Evolutionary conservation across 2,113 vertebrate genomes (phyloP).

Genomic region (Melanocharis versteri): DNA sequence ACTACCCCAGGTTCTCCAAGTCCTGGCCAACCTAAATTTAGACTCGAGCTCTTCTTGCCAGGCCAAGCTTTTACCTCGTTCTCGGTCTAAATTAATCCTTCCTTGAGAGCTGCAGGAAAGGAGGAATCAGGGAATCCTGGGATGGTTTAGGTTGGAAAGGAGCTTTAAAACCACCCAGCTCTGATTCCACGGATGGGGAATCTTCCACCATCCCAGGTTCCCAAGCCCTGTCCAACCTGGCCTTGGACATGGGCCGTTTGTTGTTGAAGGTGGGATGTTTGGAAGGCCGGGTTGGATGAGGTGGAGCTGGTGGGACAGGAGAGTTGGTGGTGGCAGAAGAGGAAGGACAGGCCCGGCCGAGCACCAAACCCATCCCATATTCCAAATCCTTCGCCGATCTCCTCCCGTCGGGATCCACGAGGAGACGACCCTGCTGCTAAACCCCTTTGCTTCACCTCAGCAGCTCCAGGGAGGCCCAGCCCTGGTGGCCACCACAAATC

Average conservation of each 20-base stretch:
- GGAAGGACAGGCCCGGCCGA: neutral
- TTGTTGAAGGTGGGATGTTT: neutral
- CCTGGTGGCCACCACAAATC: neutral
- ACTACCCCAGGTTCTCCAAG: neutral
- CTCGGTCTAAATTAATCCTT: neutral
- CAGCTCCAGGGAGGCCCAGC: neutral
- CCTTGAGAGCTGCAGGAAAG: neutral
- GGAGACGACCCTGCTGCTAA: neutral
- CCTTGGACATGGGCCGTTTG: neutral
- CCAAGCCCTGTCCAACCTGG: neutral
- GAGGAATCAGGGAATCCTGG: neutral
- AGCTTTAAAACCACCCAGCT: neutral
- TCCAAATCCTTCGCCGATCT: accelerated
- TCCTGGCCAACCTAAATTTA: neutral
- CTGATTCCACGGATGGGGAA: neutral
- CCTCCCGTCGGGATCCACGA: accelerated
- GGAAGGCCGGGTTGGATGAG: neutral
- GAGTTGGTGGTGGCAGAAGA: neutral
- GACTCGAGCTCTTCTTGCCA: neutral
- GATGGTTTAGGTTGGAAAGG: neutral
- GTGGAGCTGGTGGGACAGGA: neutral
- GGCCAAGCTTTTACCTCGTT: neutral
- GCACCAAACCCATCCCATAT: neutral
- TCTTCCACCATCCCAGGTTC: too few species aligned
- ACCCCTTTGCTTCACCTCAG: neutral